Conservation (phyloP, 2,113 vertebrate species). For the Ahaetulla prasina region DNA sequence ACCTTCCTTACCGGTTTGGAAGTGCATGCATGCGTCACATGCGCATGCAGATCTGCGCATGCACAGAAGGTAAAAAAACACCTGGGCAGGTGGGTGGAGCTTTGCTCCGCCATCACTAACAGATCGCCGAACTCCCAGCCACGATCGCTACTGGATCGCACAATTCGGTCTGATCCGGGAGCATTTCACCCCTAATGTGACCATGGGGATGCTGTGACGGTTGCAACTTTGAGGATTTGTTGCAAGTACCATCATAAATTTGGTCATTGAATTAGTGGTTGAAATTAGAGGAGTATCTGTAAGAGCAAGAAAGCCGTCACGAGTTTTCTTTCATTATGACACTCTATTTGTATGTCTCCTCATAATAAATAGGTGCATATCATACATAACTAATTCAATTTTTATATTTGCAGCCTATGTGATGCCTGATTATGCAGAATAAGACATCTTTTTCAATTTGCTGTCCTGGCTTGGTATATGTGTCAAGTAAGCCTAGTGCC, state of each 20-base stretch:
- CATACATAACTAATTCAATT: neutral
- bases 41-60: too few species aligned
- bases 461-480: neutral
- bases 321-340: neutral
- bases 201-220: neutral
- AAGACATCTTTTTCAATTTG: neutral
- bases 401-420: neutral
- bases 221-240: neutral
- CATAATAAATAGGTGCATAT: neutral
- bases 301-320: neutral
- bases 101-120: too few species aligned
- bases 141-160: too few species aligned
- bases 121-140: too few species aligned
- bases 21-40: too few species aligned
- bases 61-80: too few species aligned
- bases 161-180: too few species aligned
- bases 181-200: too few species aligned
- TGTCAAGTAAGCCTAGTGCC: neutral
- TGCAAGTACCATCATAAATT: neutral
- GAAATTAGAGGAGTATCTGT: neutral
- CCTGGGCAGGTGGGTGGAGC: too few species aligned
- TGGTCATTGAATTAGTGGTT: neutral
- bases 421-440: neutral
- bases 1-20: too few species aligned
- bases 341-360: neutral